Conservation (phyloP, 1,140 invertebrate genomes). For the Megalonaias nervosa region DNA sequence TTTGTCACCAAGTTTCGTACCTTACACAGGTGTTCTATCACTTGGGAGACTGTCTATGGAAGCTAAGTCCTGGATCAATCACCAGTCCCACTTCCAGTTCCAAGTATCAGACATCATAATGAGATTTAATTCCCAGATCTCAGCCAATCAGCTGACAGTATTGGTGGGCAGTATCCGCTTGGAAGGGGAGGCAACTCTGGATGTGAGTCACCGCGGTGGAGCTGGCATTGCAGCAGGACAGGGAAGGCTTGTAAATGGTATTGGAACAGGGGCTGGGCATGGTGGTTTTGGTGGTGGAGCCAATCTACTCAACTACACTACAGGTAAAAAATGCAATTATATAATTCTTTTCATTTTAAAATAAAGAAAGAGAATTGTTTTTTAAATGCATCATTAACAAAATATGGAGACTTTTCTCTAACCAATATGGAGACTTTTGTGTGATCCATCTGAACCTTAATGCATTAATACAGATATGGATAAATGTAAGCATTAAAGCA, state of each 20-base stretch:
- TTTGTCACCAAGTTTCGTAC: background rate
- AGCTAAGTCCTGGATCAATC: slow-evolving; percentile 45
- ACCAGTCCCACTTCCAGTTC: slow-evolving; percentile 43
- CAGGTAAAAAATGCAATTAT: slow-evolving; percentile 6
- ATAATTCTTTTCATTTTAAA: no score
- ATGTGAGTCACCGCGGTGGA: slow-evolving; percentile 38
- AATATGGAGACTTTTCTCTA: no score
- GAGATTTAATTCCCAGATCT: slow-evolving; percentile 46
- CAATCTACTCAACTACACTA: slow-evolving; percentile 33
- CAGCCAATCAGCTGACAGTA: slow-evolving; percentile 42
- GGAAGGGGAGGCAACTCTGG: slow-evolving; percentile 54
- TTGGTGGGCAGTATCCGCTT: slow-evolving; percentile 40
- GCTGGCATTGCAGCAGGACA: slow-evolving; percentile 8
- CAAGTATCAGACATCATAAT: slow-evolving; percentile 50
- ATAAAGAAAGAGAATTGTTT: no score
- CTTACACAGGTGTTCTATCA: slow-evolving; percentile 41
- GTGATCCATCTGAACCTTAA: no score
- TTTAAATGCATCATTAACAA: no score
- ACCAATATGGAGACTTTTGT: no score
- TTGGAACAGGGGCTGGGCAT: slow-evolving; percentile 50
- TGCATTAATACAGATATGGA: no score
- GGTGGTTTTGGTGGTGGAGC: slow-evolving; percentile 57
- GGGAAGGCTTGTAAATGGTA: slow-evolving; percentile 7
- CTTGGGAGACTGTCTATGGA: slow-evolving; percentile 50
- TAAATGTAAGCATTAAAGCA: no score